phyloP scores from a whole-genome alignment of 2,888 invertebrate species.

The Sarcophaga caerulescens region DNA sequence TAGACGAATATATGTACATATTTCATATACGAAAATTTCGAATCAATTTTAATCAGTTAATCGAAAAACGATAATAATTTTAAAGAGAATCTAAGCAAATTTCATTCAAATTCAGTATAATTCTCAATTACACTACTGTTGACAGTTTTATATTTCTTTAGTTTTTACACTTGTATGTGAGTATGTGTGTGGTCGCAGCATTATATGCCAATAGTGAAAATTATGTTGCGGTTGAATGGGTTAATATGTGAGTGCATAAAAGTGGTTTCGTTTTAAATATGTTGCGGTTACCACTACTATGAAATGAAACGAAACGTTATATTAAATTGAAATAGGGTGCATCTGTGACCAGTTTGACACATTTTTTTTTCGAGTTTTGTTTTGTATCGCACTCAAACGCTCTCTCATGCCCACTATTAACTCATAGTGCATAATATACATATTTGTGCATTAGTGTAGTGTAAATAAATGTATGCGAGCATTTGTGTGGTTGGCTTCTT shows the following conservation, averaged over 20 bases:
- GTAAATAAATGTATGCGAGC: not conserved
- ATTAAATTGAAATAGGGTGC: slow-evolving; percentile 64
- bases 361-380: slow-evolving; percentile 55
- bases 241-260: slow-evolving; percentile 69
- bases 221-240: slow-evolving; percentile 67
- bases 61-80: no score
- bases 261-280: slow-evolving; percentile 68
- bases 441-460: not conserved
- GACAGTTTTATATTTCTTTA: no score
- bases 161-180: not conserved
- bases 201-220: slow-evolving; percentile 66
- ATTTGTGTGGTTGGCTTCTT: slow-evolving; percentile 32
- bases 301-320: slow-evolving; percentile 56
- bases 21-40: no score
- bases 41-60: no score
- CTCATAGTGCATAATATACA: no score
- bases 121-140: no score
- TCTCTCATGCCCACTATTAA: not conserved
- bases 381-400: not conserved
- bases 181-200: slow-evolving; percentile 36
- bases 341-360: slow-evolving; percentile 60
- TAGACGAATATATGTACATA: no score
- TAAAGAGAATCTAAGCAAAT: no score
- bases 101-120: no score
- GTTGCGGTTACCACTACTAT: slow-evolving; percentile 61